These are phyloP conservation scores for Tenualosa thibaudeaui DNA, from an alignment of 2,797 vertebrate species.

Conservation along the genomic window DNA sequence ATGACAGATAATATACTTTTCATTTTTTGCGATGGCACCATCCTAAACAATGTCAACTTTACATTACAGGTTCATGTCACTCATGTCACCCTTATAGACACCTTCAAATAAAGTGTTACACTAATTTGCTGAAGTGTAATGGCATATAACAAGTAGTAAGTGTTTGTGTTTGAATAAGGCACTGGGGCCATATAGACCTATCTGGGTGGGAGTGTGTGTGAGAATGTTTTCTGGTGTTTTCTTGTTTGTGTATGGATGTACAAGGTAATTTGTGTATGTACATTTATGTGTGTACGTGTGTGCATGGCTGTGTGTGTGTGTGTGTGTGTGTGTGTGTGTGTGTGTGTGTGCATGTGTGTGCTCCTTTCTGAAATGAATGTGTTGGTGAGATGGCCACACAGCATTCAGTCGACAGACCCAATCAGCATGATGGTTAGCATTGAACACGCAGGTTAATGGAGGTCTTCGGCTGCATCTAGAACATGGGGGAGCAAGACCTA, in stretches of 20 bases:
- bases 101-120: too few relatives aligned
- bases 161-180: neutral
- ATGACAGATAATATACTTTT: too few relatives aligned
- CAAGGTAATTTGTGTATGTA: conserved; percentile 11
- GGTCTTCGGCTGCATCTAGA: conserved; percentile 48
- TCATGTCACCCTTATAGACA: too few relatives aligned
- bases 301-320: conserved; percentile 11
- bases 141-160: too few relatives aligned
- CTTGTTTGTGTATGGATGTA: neutral
- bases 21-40: too few relatives aligned
- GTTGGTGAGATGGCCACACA: conserved; percentile 8
- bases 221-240: neutral
- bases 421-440: conserved; percentile 47
- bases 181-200: neutral
- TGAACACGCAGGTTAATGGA: conserved; percentile 42
- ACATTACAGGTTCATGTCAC: too few relatives aligned
- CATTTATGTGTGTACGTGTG: conserved; percentile 8
- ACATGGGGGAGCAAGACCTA: conserved; percentile 34
- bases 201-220: neutral
- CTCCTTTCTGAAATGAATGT: conserved; percentile 35
- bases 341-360: neutral
- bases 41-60: too few relatives aligned
- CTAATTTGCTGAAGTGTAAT: too few relatives aligned
- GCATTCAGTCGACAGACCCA: conserved; percentile 46
- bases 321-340: conserved; percentile 27